Evolutionary conservation across 1,140 invertebrate species (phyloP).

Genomic region (Drosophila neocordata): DNA sequence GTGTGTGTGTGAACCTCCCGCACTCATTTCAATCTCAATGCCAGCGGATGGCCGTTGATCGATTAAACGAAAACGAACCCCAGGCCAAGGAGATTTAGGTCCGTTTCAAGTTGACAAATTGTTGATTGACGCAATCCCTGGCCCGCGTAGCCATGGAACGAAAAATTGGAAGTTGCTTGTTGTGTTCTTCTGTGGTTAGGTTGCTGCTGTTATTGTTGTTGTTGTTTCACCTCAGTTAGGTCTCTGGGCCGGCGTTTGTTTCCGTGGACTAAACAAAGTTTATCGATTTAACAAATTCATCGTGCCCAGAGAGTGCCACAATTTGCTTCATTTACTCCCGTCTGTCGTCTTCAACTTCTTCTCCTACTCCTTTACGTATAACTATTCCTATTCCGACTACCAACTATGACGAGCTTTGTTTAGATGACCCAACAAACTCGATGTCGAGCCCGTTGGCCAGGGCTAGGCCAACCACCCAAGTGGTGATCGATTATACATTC

Average conservation of each 20-base stretch:
- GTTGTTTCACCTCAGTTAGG: conserved; percentile 32
- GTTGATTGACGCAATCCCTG: conserved; percentile 73
- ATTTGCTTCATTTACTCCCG: conserved; percentile 35
- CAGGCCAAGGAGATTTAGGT: conserved; percentile 15
- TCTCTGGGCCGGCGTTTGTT: conserved; percentile 65
- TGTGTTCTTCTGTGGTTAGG: conserved; percentile 17
- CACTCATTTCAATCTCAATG: conserved; percentile 46
- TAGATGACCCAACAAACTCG: conserved; percentile 80
- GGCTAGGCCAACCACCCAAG: conserved; percentile 40
- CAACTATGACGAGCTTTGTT: conserved; percentile 55
- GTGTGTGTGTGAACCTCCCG: no score
- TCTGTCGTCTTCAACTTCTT: neutral
- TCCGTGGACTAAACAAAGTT: conserved; percentile 77
- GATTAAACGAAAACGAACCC: conserved; percentile 64
- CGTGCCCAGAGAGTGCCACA: conserved; percentile 65
- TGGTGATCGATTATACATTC: conserved; percentile 77
- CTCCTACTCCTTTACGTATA: neutral
- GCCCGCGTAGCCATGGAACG: conserved; percentile 63
- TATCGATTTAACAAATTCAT: conserved; percentile 80
- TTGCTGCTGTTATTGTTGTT: conserved; percentile 9
- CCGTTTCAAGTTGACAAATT: conserved; percentile 66
- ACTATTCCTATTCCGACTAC: neutral
- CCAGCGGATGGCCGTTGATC: conserved; percentile 70
- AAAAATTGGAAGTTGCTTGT: neutral
- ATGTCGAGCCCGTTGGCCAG: conserved; percentile 49